Evolutionary conservation across 1,140 invertebrate species (phyloP).

Genomic region (Zaprionus africanus): DNA sequence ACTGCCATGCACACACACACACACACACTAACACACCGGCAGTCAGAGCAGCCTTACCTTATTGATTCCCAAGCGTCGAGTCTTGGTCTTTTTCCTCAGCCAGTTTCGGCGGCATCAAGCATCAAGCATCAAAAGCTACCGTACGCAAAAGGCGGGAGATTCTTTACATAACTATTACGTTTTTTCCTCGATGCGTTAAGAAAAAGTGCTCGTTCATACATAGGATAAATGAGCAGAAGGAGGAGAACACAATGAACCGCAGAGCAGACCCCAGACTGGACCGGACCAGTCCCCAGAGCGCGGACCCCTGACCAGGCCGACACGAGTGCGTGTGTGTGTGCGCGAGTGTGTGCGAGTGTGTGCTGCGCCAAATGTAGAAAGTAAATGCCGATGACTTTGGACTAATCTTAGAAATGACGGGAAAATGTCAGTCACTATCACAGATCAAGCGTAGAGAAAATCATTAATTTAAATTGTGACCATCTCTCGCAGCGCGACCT

Average conservation of each 20-base stretch:
- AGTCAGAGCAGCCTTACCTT: not conserved
- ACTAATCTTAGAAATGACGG: constrained; percentile 77
- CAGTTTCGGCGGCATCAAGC: constrained; percentile 36
- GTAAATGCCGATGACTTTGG: constrained; percentile 79
- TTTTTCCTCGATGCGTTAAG: constrained; percentile 46
- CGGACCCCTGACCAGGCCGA: constrained; percentile 26
- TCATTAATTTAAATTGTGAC: constrained; percentile 83
- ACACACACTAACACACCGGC: not conserved
- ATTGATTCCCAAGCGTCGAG: constrained; percentile 48
- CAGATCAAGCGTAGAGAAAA: constrained; percentile 82
- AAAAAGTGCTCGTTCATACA: constrained; percentile 73
- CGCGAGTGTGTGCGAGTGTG: constrained; percentile 31
- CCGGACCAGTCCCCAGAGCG: constrained; percentile 3
- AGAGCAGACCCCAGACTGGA: not conserved
- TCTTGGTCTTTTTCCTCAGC: constrained; percentile 3
- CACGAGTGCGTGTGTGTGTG: not conserved
- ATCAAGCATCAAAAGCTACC: constrained; percentile 51
- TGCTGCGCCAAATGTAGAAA: constrained; percentile 68
- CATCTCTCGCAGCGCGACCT: constrained; percentile 67
- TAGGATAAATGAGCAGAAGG: constrained; percentile 53
- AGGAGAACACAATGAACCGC: constrained; percentile 41
- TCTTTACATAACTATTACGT: constrained; percentile 80
- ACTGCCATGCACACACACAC: not conserved
- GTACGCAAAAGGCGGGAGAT: constrained; percentile 47
- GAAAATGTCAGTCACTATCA: constrained; percentile 81